Evolutionary conservation across 2,113 vertebrate genomes (phyloP), one percentile per base, ranked within the genome.

Genomic region (Phoenicopterus ruber): DNA sequence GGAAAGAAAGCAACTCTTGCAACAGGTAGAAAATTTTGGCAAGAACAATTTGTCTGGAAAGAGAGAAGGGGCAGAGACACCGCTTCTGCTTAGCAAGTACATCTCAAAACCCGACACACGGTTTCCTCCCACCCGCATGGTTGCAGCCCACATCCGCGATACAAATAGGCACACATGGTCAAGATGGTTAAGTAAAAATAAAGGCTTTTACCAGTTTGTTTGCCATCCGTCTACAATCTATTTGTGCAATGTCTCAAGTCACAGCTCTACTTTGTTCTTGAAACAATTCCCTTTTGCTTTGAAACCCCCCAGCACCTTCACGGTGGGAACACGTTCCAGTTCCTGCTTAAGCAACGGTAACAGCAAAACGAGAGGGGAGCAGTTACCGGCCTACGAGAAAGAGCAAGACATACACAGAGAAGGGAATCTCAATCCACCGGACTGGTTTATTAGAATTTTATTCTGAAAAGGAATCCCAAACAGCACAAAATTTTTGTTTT

Each of bases 101-200:
- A 95, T 52, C 97, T 98, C 97, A 31, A 93, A 95, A 88, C 95
- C 86, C 65, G 11, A 84, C 94, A 87, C 38, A 17, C 25, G 47
- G 78, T 29, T 58, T 40, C 94, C 94, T 91, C 94, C 86, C 82
- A 57, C 86, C 95, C 78, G 69, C 96, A 95, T 6, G 94, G 96
- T 69, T 72, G 88, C 96, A 97, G 97, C 96, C 97, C 96, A 97
- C 92, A 81, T 82, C 97, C 94, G 97, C 96, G 87, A 82, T 98
- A 98, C 97, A 97, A 97, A 98, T 96, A 98, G 98, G 98, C 98
- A 98, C 98, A 97, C 98, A 94, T 50, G 98, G 98, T 98, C 95
- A 93, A 97, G 96, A 97, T 96, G 98, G 94, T 83, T 97, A 85
- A 97, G 97, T 94, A 97, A 97, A 97, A 96, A 97, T 97, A 96